Evolutionary conservation across 2,113 vertebrate genomes (phyloP), one percentile per base, ranked within the genome.

Genomic region (Cacatua alba): DNA sequence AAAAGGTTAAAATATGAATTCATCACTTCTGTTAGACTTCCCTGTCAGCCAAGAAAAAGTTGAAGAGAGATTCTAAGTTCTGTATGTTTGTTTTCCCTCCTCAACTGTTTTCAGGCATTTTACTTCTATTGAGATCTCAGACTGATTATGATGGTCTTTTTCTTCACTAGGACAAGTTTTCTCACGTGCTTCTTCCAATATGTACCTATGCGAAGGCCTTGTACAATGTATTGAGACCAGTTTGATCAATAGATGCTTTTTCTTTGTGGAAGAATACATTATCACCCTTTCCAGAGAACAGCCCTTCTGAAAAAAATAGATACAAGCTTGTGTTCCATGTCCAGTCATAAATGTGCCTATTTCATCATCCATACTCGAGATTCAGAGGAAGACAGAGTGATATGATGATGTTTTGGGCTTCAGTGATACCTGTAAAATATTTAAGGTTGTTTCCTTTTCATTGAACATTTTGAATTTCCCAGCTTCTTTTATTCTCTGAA

Each of bases 101-200:
- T 74, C 28, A 23, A 0, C 14, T 75, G 26, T 79, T 76, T 71
- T 51, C 29, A 19, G 41, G 18, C 17, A 23, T 46, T 46, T 74
- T 63, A 23, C 17, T 64, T 44, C 41, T 31, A 10, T 9, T 44
- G 59, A 68, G 25, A 51, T 16, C n/a, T 43, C 29, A n/a, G 12
- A 39, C 20, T 71, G 60, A 37, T 68, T 39, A 2, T 62, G 17
- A 12, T 55, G 31, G 4, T 76, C 14, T 88, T 55, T 60, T 44
- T 77, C 43, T 33, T 81, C 77, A 31, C 28, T 33, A 59, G 67
- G 57, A 84, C 20, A 49, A 62, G 14, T 51, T 46, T 85, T 41
- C 28, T 71, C 23, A 10, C 0, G 0, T 23, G 28, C 26, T 53
- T 52, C 33, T 70, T 76, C 21, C n/a, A 20, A 0, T 1, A 6